Percentiles rank a stretch among this genome's conserved stretches.
Conservation (phyloP, 2,797 vertebrate genomes). For the Varecia variegata region DNA sequence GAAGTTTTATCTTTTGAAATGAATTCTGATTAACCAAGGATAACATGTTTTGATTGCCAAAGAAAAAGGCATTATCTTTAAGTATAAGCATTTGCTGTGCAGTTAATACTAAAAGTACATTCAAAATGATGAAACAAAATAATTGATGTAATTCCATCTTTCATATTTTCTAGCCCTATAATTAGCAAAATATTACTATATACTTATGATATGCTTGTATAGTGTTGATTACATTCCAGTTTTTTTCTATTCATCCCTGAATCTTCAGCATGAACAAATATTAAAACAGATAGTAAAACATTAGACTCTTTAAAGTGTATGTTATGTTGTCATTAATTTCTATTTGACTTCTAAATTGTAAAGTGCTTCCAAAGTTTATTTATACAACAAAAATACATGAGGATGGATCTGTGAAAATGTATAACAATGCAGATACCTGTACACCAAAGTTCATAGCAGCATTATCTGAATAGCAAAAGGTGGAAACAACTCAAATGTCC, state of each 20-base stretch:
- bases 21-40: slow-evolving; percentile 24
- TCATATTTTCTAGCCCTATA: slow-evolving; percentile 51
- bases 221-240: neutral
- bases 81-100: neutral
- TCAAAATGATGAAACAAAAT: slow-evolving; percentile 58
- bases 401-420: neutral
- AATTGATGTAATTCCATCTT: slow-evolving; percentile 32
- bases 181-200: slow-evolving; percentile 31
- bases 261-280: slow-evolving; percentile 50
- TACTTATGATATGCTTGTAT: neutral
- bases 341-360: slow-evolving; percentile 33
- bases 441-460: neutral
- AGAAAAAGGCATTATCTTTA: slow-evolving; percentile 42
- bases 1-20: neutral
- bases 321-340: slow-evolving; percentile 38
- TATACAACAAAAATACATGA: slow-evolving; percentile 10
- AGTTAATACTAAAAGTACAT: slow-evolving; percentile 42
- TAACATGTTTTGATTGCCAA: slow-evolving; percentile 27
- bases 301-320: slow-evolving; percentile 26
- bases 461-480: neutral
- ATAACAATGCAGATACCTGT: neutral
- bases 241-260: slow-evolving; percentile 35
- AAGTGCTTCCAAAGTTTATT: slow-evolving; percentile 36
- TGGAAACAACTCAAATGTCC: neutral
- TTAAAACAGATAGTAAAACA: slow-evolving; percentile 56